Base-by-base conservation (phyloP, 2,888 invertebrate species). In the Tipula lateralis region DNA sequence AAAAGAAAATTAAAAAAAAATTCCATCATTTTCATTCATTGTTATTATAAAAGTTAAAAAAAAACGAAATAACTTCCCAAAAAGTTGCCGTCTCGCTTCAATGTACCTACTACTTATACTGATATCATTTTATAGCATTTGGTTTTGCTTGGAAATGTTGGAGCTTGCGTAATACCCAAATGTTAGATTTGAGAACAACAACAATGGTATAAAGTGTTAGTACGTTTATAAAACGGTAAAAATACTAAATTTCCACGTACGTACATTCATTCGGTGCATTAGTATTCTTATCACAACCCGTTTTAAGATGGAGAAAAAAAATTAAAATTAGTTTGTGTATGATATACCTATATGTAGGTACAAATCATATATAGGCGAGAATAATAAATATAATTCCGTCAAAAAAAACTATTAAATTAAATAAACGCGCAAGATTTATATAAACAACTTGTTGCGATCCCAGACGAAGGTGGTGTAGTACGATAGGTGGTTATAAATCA, bases 1-100 rank as follows among this genome's bases (percentile, higher is more conserved):
- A 66, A 66, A 66, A 24, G 24, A 24, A 66, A 66, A 66, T 44
- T 44, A 44, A 66, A 66, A 66, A 66, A 19, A 24, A 24, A 66
- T 66, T 66, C 44, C 66, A 66, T 66, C 66, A 66, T 66, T 66
- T 66, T 66, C 66, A 66, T 66, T 66, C 66, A 66, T 66, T 66
- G 66, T 66, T 66, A 66, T 66, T 24, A 66, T 66, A 24, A 66
- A 66, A 66, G 66, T 66, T 66, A 66, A 66, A 66, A 50, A 44
- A 50, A 50, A 66, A 24, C 3, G 13, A 66, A 66, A 66, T 66
- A 24, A 66, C 66, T 66, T 66, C 66, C 24, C 66, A 66, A 66
- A n/a, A 66, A 66, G 66, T 66, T 66, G 24, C 66, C 66, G 66
- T 66, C 66, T 66, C 66, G 24, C 66, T 66, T 66, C 66, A 66